Evolutionary conservation across 2,797 vertebrate species (phyloP), one percentile per base, ranked within the genome.

Genomic region (Agapornis canus): DNA sequence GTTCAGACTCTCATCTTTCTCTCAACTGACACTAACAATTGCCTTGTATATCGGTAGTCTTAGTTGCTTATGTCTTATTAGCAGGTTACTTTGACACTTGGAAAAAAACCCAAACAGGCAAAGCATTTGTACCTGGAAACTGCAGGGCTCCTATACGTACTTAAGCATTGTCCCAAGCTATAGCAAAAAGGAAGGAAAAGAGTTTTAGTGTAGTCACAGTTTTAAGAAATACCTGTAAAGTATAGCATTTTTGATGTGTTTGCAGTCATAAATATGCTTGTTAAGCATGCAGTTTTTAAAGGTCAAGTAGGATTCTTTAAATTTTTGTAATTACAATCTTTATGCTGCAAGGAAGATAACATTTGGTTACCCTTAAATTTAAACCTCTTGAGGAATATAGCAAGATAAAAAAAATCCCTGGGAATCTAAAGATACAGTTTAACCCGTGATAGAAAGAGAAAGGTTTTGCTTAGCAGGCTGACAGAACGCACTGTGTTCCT

Each of bases 221-320:
- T 81, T 85, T 87, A 60, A 88, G 65, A 88, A 82, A 91, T 70
- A 88, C 47, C 37, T 90, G 51, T 8, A 7, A 78, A 72, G 10
- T 42, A 29, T 57, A 89, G 63, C 69, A 32, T 76, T 89, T 51
- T 48, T 71, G 5, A 42, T 3, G 3, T 29, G 7, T 79, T 47
- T 94, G 57, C 77, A 83, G 61, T 72, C 47, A 64, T 66, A 72
- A 94, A 82, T 89, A 75, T 18, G 25, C 57, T 79, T 95, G 66
- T 95, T 89, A 95, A 88, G 35, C n/a, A 75, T 9, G 20, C 63
- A 83, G 47, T 80, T 93, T 96, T 91, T 91, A 93, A 96, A 93
- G 89, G 80, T 82, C 12, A 27, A 86, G 26, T 72, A 84, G 19
- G 70, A 80, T 37, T 78, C 82, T 59, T 86, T 56, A 89, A 52